These are phyloP conservation scores for Thelaira solivaga DNA, from an alignment of 2,888 invertebrate genomes.

Conservation along the genomic window DNA sequence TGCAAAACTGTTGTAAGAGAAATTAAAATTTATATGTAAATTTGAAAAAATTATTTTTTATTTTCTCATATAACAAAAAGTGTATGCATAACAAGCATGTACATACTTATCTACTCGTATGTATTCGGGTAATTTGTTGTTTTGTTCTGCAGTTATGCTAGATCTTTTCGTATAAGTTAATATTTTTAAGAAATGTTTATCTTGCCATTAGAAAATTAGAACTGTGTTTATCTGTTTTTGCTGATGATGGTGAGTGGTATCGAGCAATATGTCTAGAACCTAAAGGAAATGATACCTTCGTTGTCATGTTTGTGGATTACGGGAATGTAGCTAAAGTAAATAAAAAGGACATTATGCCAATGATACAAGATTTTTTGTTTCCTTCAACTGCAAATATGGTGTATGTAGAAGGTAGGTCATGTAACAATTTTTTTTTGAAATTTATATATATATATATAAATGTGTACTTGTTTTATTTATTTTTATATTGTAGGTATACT, in stretches of 20 bases:
- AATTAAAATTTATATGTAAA: too few species aligned
- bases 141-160: too few species aligned
- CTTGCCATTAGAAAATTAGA: slow-evolving; percentile 65
- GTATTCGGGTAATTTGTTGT: too few species aligned
- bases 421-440: background rate
- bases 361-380: slow-evolving; percentile 65
- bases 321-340: slow-evolving; percentile 65
- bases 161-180: too few species aligned
- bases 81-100: too few species aligned
- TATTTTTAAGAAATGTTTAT: too few species aligned
- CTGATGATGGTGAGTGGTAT: slow-evolving; percentile 67
- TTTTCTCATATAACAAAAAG: too few species aligned
- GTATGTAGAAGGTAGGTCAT: slow-evolving; percentile 62
- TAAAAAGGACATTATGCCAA: slow-evolving; percentile 64
- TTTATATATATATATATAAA: background rate
- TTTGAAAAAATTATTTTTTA: background rate
- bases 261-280: slow-evolving; percentile 65
- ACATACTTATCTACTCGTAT: too few species aligned
- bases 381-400: slow-evolving; percentile 66
- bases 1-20: background rate
- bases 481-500: slow-evolving; percentile 29
- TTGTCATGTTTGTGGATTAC: slow-evolving; percentile 67
- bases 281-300: slow-evolving; percentile 58
- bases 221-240: slow-evolving; percentile 65
- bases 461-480: background rate